phyloP scores from a whole-genome alignment of 2,888 invertebrate species.

The Synanthedon myopaeformis region DNA sequence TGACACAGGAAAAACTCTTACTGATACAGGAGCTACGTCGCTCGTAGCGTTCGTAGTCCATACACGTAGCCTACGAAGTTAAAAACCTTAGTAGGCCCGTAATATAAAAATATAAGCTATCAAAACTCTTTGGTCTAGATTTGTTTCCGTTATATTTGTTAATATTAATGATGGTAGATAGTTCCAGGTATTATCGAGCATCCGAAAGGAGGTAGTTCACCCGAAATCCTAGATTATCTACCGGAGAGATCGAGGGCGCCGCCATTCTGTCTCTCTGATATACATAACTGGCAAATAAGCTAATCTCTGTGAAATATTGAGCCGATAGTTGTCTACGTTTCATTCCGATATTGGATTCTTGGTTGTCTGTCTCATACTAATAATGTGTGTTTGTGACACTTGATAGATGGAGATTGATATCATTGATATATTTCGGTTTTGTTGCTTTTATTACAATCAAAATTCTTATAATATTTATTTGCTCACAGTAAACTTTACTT shows the following conservation, averaged over 20 bases:
- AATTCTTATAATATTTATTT: too few species aligned
- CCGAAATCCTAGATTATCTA: conserved; percentile 24
- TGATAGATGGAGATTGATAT: neutral
- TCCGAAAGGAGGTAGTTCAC: conserved; percentile 5
- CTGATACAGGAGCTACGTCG: too few species aligned
- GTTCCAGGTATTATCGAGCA: neutral
- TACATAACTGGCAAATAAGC: conserved; percentile 42
- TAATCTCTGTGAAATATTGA: conserved; percentile 46
- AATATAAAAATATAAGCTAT: too few species aligned
- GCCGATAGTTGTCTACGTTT: conserved; percentile 23
- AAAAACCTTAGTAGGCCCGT: too few species aligned
- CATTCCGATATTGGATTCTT: conserved; percentile 16
- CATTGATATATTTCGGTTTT: neutral
- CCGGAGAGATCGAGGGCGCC: conserved; percentile 28
- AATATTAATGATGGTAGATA: neutral
- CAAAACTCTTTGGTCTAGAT: neutral
- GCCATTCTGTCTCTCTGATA: conserved; percentile 41
- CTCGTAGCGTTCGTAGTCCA: too few species aligned
- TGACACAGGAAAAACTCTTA: too few species aligned
- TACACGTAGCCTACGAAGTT: too few species aligned
- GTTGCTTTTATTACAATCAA: too few species aligned
- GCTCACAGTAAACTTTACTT: too few species aligned
- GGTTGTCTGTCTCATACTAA: conserved; percentile 6
- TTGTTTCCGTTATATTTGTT: neutral
- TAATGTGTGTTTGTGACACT: neutral